phyloP scores from a whole-genome alignment of 2,888 invertebrate genomes.

The Oscheius sp. region DNA sequence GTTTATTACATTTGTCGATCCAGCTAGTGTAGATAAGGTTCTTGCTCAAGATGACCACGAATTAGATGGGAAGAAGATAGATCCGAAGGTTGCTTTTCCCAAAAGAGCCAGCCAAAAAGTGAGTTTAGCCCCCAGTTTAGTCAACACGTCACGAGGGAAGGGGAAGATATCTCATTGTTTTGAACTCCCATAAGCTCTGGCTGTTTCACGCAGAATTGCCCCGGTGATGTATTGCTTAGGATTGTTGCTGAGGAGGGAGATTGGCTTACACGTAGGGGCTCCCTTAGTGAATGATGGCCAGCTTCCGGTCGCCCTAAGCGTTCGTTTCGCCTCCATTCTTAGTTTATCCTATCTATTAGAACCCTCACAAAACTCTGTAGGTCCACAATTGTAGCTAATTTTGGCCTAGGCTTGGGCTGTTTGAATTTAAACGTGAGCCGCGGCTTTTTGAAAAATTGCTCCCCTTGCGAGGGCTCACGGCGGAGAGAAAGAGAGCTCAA shows the following conservation, averaged over 20 bases:
- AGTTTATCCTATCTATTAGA: neutral
- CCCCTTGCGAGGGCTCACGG: neutral
- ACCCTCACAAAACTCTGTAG: no score
- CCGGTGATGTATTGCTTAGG: slow-evolving; percentile 15
- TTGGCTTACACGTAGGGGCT: neutral
- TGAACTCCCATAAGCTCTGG: neutral
- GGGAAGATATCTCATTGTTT: neutral
- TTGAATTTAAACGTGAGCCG: no score
- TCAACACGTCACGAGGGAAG: no score
- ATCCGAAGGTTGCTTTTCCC: slow-evolving; percentile 99
- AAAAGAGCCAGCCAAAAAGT: slow-evolving; percentile 98
- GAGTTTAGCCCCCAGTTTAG: no score
- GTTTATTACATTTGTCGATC: slow-evolving; percentile 98
- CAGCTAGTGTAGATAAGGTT: slow-evolving; percentile 98
- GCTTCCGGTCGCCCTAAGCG: no score
- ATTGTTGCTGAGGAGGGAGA: slow-evolving; percentile 5
- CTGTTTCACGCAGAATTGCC: neutral
- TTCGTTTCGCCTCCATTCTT: neutral
- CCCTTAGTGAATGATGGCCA: slow-evolving; percentile 23
- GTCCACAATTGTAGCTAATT: neutral
- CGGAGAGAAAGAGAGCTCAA: no score
- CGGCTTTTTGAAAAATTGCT: neutral
- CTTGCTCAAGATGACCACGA: slow-evolving; percentile 97
- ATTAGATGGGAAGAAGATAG: slow-evolving; percentile 99
- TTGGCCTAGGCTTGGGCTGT: no score